Base-by-base conservation (phyloP, 2,113 vertebrate species). In the Cheilinus undulatus region DNA sequence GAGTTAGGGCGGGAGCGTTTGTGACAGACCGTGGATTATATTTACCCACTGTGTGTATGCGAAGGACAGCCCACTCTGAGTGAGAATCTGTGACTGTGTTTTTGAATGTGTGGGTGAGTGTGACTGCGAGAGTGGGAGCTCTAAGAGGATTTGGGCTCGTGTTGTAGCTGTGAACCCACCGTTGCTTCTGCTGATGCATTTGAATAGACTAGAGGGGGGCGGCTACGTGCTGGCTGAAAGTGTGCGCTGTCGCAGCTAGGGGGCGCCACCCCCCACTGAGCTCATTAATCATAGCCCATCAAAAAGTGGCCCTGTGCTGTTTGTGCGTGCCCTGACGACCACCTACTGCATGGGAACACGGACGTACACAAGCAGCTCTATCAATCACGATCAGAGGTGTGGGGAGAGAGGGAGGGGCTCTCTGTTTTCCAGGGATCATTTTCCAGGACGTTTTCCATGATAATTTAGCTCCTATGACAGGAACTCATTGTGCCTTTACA, bases 281-380 rank as follows among this genome's bases (percentile, higher is more conserved):
- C 84, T 89, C 91, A 93, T 93, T 91, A 91, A 93, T 94, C 91
- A 93, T 64, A 54, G 70, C 64, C 80, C 76, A 91, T 93, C 91
- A 91, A 89, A 90, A 91, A 88, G 86, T 86, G 82, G 78, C 83
- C 76, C 85, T 84, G 84, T 80, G 57, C 69, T 73, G 87, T 74
- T 78, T 81, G 76, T 86, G 74, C 62, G 72, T 49, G 76, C 72
- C 87, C 89, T 26, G 65, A 73, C 52, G 86, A 87, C 91, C 90
- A 90, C 88, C 92, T 88, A 92, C 82, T 57, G 90, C 91, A 92
- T 91, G 92, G 91, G 89, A 93, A 93, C 86, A 88, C 73, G 69
- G 81, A 67, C 66, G 46, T 63, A 71, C 69, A 82, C 71, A 83
- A 87, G 71, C 67, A 83, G 66, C 48, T 76, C 85, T 59, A 94